Evolutionary conservation across 2,113 vertebrate species (phyloP).

Genomic region (Pangasianodon gigas): DNA sequence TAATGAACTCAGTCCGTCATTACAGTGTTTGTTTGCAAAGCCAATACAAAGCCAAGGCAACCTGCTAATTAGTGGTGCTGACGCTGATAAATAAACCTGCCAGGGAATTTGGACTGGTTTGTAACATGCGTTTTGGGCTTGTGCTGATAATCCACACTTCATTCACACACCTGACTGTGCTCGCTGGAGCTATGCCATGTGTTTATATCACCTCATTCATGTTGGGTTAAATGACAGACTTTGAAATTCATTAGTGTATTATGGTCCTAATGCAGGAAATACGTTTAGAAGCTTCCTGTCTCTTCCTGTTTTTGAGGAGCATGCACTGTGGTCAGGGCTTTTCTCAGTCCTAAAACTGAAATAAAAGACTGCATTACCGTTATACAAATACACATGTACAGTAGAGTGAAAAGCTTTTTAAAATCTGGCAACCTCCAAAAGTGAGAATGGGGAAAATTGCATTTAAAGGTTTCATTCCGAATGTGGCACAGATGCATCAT

Average conservation of each 20-base stretch:
- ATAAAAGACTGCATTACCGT: not conserved
- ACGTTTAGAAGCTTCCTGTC: not conserved
- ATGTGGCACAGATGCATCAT: not conserved
- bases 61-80: conserved; percentile 9
- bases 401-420: not conserved
- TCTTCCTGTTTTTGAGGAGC: conserved; percentile 1
- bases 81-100: not conserved
- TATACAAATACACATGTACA: not conserved
- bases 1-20: not conserved
- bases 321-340: not conserved
- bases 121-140: not conserved
- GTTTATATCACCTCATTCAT: conserved; percentile 29
- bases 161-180: conserved; percentile 34
- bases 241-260: conserved; percentile 25
- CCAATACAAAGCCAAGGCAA: conserved; percentile 2
- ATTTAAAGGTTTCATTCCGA: not conserved
- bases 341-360: not conserved
- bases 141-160: not conserved
- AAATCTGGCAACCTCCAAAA: not conserved
- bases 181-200: conserved; percentile 31
- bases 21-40: not conserved
- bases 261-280: conserved; percentile 2
- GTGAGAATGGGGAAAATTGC: not conserved
- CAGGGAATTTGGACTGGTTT: conserved; percentile 4
- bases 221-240: not conserved